These are phyloP conservation scores for Mobula birostris DNA, from an alignment of 2,113 vertebrate genomes.

Conservation along the genomic window DNA sequence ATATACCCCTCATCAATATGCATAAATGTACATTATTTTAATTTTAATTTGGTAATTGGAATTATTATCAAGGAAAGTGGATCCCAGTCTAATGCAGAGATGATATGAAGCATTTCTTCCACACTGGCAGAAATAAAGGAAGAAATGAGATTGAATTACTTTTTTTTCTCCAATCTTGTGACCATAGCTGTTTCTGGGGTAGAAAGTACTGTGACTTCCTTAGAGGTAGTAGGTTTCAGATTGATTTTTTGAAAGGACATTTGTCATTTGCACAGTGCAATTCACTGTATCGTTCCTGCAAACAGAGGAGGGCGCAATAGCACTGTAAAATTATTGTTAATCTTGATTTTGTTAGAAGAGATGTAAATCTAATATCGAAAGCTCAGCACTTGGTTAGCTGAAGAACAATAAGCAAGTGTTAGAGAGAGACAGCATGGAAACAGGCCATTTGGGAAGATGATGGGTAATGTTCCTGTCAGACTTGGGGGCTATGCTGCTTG, in stretches of 20 bases:
- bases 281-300: not conserved
- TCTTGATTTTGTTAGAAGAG: not conserved
- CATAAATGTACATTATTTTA: no score
- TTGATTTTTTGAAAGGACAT: not conserved
- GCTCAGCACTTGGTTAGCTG: not conserved
- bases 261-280: not conserved
- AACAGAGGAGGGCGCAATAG: not conserved
- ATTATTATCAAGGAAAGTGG: not conserved
- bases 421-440: no score
- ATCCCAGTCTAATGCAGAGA: not conserved
- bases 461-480: no score
- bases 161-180: not conserved
- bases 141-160: not conserved
- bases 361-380: not conserved
- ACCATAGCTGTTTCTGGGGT: not conserved
- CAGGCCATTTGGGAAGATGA: no score
- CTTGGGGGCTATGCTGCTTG: no score
- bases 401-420: not conserved
- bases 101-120: not conserved
- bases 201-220: not conserved
- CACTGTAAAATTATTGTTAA: not conserved
- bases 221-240: not conserved
- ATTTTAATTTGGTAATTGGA: no score
- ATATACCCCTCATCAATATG: no score
- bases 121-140: not conserved